These are phyloP conservation scores for Gryllus bimaculatus DNA, from an alignment of 1,140 invertebrate genomes.

Conservation along the genomic window DNA sequence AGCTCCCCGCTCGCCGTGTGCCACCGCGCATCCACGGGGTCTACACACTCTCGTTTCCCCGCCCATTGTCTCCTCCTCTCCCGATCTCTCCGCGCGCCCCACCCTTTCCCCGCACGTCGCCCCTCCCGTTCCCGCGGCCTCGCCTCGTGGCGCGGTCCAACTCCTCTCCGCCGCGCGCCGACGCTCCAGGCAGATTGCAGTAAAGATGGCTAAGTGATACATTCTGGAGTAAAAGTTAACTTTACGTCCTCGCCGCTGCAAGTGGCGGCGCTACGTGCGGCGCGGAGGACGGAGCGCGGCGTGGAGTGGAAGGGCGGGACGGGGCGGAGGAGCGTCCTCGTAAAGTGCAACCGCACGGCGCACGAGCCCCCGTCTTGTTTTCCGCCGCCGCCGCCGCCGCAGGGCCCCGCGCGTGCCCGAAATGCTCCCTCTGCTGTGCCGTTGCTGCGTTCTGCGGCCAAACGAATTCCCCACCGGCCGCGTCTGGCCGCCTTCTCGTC, in stretches of 20 bases:
- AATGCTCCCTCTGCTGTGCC: too few relatives aligned
- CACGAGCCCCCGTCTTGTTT: too few relatives aligned
- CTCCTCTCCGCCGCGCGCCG: not conserved
- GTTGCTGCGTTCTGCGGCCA: too few relatives aligned
- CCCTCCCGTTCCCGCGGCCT: not conserved
- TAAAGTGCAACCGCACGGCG: not conserved
- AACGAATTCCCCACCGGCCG: too few relatives aligned
- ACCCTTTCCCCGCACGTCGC: not conserved
- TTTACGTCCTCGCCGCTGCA: not conserved
- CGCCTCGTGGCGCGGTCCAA: too few relatives aligned
- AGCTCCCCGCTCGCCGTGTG: too few relatives aligned
- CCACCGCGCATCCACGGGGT: too few relatives aligned
- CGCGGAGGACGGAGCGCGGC: not conserved
- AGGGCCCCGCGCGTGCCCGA: too few relatives aligned
- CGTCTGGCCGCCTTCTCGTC: too few relatives aligned
- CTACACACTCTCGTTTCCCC: too few relatives aligned
- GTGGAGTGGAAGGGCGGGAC: not conserved
- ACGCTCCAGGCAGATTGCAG: not conserved
- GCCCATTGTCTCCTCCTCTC: too few relatives aligned
- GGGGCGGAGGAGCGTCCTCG: not conserved
- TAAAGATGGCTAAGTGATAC: slow-evolving; percentile 4
- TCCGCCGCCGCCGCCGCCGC: too few relatives aligned
- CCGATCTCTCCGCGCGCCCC: not conserved
- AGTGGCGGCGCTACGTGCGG: not conserved
- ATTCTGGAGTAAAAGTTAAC: not conserved